Evolutionary conservation across 2,888 invertebrate species (phyloP).

Genomic region (Agriopis marginaria): DNA sequence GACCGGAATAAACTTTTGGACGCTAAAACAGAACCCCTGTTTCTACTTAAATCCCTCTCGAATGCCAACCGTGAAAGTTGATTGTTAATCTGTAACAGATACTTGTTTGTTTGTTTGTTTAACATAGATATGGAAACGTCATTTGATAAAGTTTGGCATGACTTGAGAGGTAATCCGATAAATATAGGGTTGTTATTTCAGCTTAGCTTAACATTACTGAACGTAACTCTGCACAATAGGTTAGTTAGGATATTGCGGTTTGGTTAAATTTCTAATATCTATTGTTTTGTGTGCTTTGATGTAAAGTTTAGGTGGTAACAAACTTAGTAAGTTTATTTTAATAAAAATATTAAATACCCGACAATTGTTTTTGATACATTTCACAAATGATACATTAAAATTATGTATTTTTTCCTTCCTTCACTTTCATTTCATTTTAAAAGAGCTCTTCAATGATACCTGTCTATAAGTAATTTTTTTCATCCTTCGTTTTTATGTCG

Average conservation of each 20-base stretch:
- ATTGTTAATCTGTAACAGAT: constrained; percentile 73
- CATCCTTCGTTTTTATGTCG: no score
- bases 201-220: constrained; percentile 56
- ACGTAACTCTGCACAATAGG: constrained; percentile 45
- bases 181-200: constrained; percentile 63
- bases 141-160: constrained; percentile 56
- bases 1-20: constrained; percentile 73
- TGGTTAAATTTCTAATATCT: constrained; percentile 16
- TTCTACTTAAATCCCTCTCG: constrained; percentile 70
- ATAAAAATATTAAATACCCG: no score
- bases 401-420: no score
- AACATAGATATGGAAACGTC: constrained; percentile 55
- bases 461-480: no score
- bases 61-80: constrained; percentile 68
- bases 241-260: constrained; percentile 34
- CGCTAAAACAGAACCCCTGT: constrained; percentile 78
- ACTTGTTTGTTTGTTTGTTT: constrained; percentile 63
- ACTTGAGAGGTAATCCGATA: constrained; percentile 59
- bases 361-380: no score
- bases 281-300: constrained; percentile 5
- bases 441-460: no score
- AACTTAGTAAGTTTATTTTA: not conserved
- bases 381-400: no score
- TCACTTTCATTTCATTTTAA: no score
- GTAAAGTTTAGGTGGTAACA: not conserved